Evolutionary conservation across 2,888 invertebrate species (phyloP).

Genomic region (Halictus ligatus): DNA sequence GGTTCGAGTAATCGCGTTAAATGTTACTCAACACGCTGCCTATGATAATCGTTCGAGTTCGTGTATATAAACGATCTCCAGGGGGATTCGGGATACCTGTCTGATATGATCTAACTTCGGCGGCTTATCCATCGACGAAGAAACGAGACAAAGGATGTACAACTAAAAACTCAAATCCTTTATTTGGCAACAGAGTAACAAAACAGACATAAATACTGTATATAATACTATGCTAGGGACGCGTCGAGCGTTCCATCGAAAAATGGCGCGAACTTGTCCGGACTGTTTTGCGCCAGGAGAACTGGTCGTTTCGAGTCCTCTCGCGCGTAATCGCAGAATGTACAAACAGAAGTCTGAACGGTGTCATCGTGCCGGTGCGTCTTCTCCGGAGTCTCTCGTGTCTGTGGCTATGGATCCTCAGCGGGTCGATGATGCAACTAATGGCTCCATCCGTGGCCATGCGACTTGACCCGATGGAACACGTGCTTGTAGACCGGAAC

Average conservation of each 20-base stretch:
- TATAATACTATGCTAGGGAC: slow-evolving; percentile 17
- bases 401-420: neutral
- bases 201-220: slow-evolving; percentile 47
- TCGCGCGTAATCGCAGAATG: neutral
- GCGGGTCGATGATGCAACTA: slow-evolving; percentile 10
- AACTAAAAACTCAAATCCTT: slow-evolving; percentile 43
- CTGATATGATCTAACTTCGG: neutral
- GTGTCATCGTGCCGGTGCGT: neutral
- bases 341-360: neutral
- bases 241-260: neutral
- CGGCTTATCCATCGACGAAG: neutral
- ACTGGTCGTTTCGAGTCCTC: neutral
- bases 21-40: neutral
- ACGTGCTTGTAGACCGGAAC: slow-evolving; percentile 90
- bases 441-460: slow-evolving; percentile 60
- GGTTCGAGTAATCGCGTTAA: neutral
- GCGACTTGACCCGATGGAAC: slow-evolving; percentile 87
- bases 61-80: too few species aligned
- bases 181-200: slow-evolving; percentile 65
- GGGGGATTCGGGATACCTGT: neutral
- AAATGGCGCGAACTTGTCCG: neutral
- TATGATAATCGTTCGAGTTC: neutral
- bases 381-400: neutral
- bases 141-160: neutral
- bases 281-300: neutral